Conservation (phyloP, 35 echinoderm and acorn worm genomes). For the Heliocidaris erythrogramma region DNA sequence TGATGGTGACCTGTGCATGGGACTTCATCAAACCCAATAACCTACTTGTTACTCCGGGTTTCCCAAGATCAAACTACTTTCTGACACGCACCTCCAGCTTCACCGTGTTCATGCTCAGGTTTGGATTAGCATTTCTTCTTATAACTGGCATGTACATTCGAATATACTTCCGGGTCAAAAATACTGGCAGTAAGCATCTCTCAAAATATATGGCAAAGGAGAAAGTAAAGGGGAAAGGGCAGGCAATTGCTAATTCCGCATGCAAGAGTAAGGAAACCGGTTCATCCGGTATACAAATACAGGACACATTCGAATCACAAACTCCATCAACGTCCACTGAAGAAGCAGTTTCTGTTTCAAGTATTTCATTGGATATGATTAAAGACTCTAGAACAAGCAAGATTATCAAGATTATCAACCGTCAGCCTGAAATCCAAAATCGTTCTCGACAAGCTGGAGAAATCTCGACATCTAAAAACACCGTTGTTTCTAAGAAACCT, state of each 20-base stretch:
- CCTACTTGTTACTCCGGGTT: background rate
- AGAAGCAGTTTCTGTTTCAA: background rate
- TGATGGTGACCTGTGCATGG: background rate
- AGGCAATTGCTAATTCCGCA: background rate
- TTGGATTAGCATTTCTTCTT: conserved; percentile 18
- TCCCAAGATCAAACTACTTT: background rate
- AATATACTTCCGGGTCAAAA: conserved; percentile 23
- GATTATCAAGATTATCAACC: background rate
- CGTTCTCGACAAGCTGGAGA: background rate
- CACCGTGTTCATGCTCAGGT: background rate
- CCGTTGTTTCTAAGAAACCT: background rate
- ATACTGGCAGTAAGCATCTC: conserved; percentile 8
- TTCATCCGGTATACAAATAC: background rate
- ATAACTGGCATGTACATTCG: conserved; percentile 16
- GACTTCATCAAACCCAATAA: background rate
- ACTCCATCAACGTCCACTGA: background rate
- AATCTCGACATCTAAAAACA: background rate
- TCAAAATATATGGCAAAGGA: background rate
- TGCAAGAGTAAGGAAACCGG: background rate
- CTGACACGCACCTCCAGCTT: background rate
- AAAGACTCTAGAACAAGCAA: background rate
- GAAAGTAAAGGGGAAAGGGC: background rate
- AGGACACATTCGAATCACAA: background rate
- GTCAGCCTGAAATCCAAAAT: background rate
- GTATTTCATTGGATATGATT: background rate